These are phyloP conservation scores for Myripristis murdjan DNA, from an alignment of 2,797 vertebrate species.

Conservation along the genomic window DNA sequence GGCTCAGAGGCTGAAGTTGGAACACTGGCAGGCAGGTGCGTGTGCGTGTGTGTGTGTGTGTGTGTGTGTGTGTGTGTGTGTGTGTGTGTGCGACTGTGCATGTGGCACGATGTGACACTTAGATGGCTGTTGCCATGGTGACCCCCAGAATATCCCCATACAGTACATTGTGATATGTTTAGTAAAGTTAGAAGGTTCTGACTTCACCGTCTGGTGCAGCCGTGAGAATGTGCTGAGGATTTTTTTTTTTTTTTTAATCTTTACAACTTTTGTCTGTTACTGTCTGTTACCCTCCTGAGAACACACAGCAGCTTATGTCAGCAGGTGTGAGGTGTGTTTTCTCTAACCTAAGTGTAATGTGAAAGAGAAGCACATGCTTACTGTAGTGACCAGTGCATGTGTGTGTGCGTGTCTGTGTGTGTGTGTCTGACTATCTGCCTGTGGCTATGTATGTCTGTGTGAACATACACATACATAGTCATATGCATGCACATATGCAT, in stretches of 20 bases:
- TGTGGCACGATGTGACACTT: constrained; percentile 70
- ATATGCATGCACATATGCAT: too few species aligned
- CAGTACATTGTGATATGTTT: constrained; percentile 74
- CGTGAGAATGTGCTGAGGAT: constrained; percentile 47
- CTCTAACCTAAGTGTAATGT: constrained; percentile 32
- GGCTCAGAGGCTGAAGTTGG: constrained; percentile 60
- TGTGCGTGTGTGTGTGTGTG: constrained; percentile 48
- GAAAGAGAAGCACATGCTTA: constrained; percentile 39
- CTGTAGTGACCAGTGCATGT: constrained; percentile 49
- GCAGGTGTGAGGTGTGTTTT: constrained; percentile 29
- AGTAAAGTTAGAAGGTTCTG: constrained; percentile 75
- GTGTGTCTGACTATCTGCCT: too few species aligned
- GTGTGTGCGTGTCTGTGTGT: too few species aligned
- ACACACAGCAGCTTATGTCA: constrained; percentile 37
- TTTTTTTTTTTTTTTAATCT: constrained; percentile 9
- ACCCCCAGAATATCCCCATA: constrained; percentile 76
- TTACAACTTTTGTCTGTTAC: constrained; percentile 18
- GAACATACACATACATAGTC: too few species aligned
- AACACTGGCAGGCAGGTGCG: constrained; percentile 72
- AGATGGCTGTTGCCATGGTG: constrained; percentile 84
- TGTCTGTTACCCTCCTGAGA: constrained; percentile 29
- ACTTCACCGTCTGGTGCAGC: constrained; percentile 65
- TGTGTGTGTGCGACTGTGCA: too few species aligned
- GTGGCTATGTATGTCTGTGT: too few species aligned
- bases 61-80: constrained; percentile 52